Evolutionary conservation across 2,113 vertebrate genomes (phyloP).

Genomic region (Xiphias gladius): DNA sequence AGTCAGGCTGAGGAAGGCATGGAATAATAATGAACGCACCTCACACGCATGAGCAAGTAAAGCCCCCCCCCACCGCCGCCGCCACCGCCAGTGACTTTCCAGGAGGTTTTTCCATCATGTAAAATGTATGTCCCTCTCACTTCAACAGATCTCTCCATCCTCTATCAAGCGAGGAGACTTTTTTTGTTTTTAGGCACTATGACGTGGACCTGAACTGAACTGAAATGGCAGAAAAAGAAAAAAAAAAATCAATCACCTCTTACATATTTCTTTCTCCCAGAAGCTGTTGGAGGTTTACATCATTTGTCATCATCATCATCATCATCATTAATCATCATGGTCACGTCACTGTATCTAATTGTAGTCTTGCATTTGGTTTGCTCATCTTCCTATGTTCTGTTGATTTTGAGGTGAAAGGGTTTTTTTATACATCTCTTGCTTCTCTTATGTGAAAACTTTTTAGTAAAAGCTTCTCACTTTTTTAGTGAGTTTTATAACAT

Average conservation of each 20-base stretch:
- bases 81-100: constrained; percentile 40
- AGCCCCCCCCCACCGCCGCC: not conserved
- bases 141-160: constrained; percentile 21
- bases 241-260: not conserved
- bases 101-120: constrained; percentile 69
- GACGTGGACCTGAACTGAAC: not conserved
- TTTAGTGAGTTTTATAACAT: not conserved
- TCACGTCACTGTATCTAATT: not conserved
- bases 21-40: constrained; percentile 73
- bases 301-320: not conserved
- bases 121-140: constrained; percentile 56
- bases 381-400: not conserved
- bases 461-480: not conserved
- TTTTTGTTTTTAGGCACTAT: not conserved
- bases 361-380: constrained; percentile 8
- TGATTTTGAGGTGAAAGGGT: not conserved
- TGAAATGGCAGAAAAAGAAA: not conserved
- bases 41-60: constrained; percentile 58
- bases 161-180: not conserved
- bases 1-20: constrained; percentile 66
- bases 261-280: not conserved
- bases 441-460: too few relatives aligned
- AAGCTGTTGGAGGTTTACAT: constrained; percentile 6
- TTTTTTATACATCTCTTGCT: too few relatives aligned
- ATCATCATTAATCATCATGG: not conserved